These are phyloP conservation scores for Polia nebulosa DNA, from an alignment of 2,888 invertebrate species.

Conservation along the genomic window DNA sequence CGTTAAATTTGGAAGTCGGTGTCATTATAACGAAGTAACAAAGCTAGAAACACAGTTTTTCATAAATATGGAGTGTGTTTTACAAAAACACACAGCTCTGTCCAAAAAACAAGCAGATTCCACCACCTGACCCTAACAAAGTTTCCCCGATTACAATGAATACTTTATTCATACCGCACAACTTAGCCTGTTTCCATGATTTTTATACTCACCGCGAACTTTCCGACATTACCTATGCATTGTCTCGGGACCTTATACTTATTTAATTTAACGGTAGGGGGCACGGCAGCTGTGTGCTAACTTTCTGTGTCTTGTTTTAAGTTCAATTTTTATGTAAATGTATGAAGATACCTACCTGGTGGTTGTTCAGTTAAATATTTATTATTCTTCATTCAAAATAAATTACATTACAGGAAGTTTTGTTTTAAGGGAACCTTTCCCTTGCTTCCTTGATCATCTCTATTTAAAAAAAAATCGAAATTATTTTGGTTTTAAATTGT, in stretches of 20 bases:
- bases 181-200: constrained; percentile 86
- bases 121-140: constrained; percentile 75
- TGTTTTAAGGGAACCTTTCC: background rate
- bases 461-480: no score
- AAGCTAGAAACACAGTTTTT: no score
- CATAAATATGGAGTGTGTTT: no score
- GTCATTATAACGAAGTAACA: no score
- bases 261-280: constrained; percentile 81
- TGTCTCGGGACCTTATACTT: constrained; percentile 79
- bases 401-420: background rate
- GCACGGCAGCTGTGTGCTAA: constrained; percentile 62
- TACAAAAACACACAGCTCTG: constrained; percentile 10
- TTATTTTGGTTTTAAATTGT: no score
- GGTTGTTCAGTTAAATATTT: background rate
- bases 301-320: constrained; percentile 58
- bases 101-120: constrained; percentile 16
- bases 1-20: no score
- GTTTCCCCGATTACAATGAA: constrained; percentile 82
- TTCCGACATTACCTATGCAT: constrained; percentile 87
- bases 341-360: constrained; percentile 58
- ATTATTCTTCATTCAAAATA: background rate
- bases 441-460: no score
- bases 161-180: constrained; percentile 83
- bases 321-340: constrained; percentile 64
- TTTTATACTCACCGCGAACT: constrained; percentile 86